These are phyloP conservation scores for Galerucella nymphaeae DNA, from an alignment of 2,888 invertebrate genomes.

Conservation along the genomic window DNA sequence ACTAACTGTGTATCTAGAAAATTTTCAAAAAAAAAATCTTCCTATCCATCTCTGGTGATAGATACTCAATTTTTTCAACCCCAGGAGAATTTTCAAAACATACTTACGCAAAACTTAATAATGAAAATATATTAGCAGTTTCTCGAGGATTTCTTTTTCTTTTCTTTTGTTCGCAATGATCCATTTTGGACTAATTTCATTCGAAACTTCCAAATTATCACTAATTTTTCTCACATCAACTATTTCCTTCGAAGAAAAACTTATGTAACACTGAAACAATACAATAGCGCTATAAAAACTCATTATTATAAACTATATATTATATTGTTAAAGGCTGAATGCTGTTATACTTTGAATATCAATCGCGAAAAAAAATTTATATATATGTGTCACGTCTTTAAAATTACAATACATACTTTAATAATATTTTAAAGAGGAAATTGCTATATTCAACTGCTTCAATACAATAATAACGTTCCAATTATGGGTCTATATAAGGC, in stretches of 20 bases:
- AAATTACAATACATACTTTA: slow-evolving; percentile 25
- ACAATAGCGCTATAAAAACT: slow-evolving; percentile 15
- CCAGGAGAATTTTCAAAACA: not conserved
- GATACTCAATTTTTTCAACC: not conserved
- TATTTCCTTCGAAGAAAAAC: slow-evolving; percentile 4
- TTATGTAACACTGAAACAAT: slow-evolving; percentile 17
- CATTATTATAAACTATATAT: slow-evolving; percentile 17
- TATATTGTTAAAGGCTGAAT: slow-evolving; percentile 3
- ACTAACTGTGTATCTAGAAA: slow-evolving; percentile 73
- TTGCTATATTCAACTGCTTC: slow-evolving; percentile 20
- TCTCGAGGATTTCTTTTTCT: slow-evolving; percentile 51
- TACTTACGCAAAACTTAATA: slow-evolving; percentile 52
- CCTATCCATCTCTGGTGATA: too few relatives aligned
- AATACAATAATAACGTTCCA: slow-evolving; percentile 19
- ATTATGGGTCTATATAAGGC: slow-evolving; percentile 25
- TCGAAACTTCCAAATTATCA: not conserved
- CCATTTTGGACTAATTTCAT: slow-evolving; percentile 41
- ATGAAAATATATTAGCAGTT: slow-evolving; percentile 50
- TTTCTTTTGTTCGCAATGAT: slow-evolving; percentile 48
- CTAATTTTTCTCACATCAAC: too few relatives aligned
- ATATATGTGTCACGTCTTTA: slow-evolving; percentile 22
- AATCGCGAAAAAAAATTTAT: slow-evolving; percentile 7
- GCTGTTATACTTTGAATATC: slow-evolving; percentile 14
- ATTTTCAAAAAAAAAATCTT: not conserved
- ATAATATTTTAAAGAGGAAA: slow-evolving; percentile 23